Evolutionary conservation across 2,797 vertebrate genomes (phyloP).

Genomic region (Sternarchorhynchus goeldii): DNA sequence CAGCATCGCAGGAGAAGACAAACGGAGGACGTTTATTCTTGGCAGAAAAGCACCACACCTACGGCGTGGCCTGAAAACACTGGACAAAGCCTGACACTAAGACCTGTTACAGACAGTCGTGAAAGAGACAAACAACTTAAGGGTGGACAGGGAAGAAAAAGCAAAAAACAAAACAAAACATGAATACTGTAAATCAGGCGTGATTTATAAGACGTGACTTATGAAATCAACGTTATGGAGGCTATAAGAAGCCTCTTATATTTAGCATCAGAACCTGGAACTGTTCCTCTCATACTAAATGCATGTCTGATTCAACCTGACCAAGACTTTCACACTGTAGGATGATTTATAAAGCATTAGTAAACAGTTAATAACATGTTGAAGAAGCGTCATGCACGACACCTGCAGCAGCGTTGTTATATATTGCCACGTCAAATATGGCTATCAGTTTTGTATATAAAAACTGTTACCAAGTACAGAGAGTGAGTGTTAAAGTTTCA

Average conservation of each 20-base stretch:
- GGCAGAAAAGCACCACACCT: constrained; percentile 14
- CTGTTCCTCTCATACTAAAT: not conserved
- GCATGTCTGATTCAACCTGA: not conserved
- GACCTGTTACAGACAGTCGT: not conserved
- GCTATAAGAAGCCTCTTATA: not conserved
- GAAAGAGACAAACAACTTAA: constrained; percentile 3
- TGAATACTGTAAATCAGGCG: not conserved
- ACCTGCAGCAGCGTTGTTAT: constrained; percentile 6
- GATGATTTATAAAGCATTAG: constrained; percentile 22
- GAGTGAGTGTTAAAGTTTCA: constrained; percentile 25
- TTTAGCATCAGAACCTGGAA: not conserved
- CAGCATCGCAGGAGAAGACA: not conserved
- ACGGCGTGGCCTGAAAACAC: not conserved
- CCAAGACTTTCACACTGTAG: not conserved
- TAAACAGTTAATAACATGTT: constrained; percentile 19
- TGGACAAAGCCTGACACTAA: constrained; percentile 15
- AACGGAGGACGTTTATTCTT: not conserved
- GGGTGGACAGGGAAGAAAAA: not conserved
- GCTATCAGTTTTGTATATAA: constrained; percentile 46
- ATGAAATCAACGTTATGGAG: too few relatives aligned
- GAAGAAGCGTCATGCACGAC: not conserved
- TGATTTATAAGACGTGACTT: not conserved
- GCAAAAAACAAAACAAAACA: not conserved
- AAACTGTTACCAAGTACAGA: constrained; percentile 41
- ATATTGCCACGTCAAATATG: constrained; percentile 43